Conservation (phyloP, 2,797 vertebrate genomes). For the Enteromius thamalakanensis region DNA sequence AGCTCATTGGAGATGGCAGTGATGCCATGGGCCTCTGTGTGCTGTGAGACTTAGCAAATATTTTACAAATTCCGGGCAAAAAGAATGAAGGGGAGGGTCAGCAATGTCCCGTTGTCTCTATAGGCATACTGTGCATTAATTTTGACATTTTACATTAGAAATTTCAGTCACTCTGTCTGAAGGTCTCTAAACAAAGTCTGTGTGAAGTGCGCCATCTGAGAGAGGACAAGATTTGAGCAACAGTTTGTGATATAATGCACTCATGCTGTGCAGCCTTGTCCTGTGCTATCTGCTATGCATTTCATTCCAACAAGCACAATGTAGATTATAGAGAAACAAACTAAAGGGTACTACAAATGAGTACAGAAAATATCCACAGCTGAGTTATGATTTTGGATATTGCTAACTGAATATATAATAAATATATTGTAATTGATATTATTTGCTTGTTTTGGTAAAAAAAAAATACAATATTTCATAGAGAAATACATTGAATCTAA, state of each 20-base stretch:
- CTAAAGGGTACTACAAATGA: background rate
- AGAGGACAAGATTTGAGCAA: slow-evolving; percentile 24
- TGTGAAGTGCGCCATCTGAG: background rate
- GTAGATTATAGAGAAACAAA: slow-evolving; percentile 4
- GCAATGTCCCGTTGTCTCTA: slow-evolving; percentile 29
- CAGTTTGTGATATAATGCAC: slow-evolving; percentile 25
- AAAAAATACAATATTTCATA: background rate
- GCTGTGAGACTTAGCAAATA: slow-evolving; percentile 69
- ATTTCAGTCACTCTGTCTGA: background rate
- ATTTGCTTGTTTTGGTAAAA: too few species aligned
- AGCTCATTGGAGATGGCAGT: slow-evolving; percentile 69
- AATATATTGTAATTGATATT: too few species aligned
- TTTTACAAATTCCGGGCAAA: slow-evolving; percentile 67
- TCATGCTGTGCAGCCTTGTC: slow-evolving; percentile 12
- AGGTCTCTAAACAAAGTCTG: slow-evolving; percentile 9
- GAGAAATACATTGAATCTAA: background rate
- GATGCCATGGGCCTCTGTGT: slow-evolving; percentile 60
- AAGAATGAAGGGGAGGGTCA: background rate
- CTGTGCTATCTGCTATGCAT: slow-evolving; percentile 18
- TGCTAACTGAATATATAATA: too few species aligned
- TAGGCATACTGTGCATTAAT: slow-evolving; percentile 1
- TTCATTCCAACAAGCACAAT: slow-evolving; percentile 21
- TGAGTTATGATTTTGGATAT: background rate
- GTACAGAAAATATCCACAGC: background rate
- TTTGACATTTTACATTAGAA: background rate